Base-by-base conservation (phyloP, 2,888 invertebrate species). In the Sarcophaga rosellei region DNA sequence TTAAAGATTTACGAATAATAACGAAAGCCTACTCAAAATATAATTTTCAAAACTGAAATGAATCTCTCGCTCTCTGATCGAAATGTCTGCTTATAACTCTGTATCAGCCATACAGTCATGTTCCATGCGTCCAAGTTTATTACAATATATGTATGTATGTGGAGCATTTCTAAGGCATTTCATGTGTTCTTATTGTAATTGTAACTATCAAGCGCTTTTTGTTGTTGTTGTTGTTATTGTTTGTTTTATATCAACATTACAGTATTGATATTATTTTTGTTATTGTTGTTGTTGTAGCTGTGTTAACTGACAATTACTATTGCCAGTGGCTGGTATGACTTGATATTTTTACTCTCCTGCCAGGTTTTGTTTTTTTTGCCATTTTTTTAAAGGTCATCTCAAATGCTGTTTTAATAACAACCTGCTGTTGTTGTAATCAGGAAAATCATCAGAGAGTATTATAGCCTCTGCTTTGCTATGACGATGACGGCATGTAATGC, bases 371-470 rank as follows among this genome's bases (percentile, higher is more conserved):
- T 12, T 47, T 12, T 15, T 11, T 47, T 61, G 68, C 44, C 63
- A 63, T 12, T 44, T 59, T 70, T 81, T 70, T 25, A 84, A 86
- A 86, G 86, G 86, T 86, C 86, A 86, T 86, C 84, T 44, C 81
- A 77, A 53, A 70, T 81, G 81, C 70, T 84, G 45, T 82, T 62
- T 53, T 84, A 84, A 81, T 73, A 86, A 84, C 84, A 84, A 86
- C 81, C 86, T 81, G 53, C 53, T 53, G 53, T 53, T 53, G 81
- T 81, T 81, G 78, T 83, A 81, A 86, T 86, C 86, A n/a, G 8
- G 35, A 73, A 76, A 83, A 82, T 70, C 76, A 81, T 77, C 83
- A 74, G 35, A n/a, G n/a, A 35, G 65, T 74, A 78, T 53, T 53
- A 53, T 17, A 17, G 12, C 12, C 3, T n/a, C n/a, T 17, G 17